These are phyloP conservation scores for Cheilosia variabilis DNA, from an alignment of 2,888 invertebrate genomes.

Conservation along the genomic window DNA sequence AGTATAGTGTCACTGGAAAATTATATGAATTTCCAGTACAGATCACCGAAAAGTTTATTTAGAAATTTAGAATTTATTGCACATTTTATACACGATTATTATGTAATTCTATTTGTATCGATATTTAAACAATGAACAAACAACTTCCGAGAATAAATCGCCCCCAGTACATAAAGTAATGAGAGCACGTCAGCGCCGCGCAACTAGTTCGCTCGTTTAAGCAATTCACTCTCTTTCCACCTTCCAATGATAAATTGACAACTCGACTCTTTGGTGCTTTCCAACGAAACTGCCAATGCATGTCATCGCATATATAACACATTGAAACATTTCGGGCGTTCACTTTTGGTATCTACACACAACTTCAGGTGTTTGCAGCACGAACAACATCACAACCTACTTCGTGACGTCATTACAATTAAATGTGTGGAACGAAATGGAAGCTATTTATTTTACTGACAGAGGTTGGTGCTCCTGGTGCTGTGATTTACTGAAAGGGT, in stretches of 20 bases:
- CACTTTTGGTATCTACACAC: conserved; percentile 25
- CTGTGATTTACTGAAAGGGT: conserved; percentile 31
- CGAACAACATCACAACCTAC: conserved; percentile 1
- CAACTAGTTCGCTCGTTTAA: conserved; percentile 30
- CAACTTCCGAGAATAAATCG: conserved; percentile 21
- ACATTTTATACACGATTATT: background rate
- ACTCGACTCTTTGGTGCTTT: conserved; percentile 69
- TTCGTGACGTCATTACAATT: conserved; percentile 27
- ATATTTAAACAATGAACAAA: conserved; percentile 23
- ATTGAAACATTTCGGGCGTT: conserved; percentile 62
- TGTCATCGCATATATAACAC: conserved; percentile 23
- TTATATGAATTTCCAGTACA: conserved; percentile 49
- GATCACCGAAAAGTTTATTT: conserved; percentile 37
- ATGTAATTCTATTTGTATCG: conserved; percentile 46
- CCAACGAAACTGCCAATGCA: conserved; percentile 36
- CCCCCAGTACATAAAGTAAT: conserved; percentile 45
- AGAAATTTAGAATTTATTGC: background rate
- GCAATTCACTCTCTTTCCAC: conserved; percentile 14
- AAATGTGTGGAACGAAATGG: background rate
- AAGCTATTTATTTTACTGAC: conserved; percentile 27
- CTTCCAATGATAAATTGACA: conserved; percentile 68
- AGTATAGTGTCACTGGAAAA: conserved; percentile 65
- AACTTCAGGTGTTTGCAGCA: conserved; percentile 42
- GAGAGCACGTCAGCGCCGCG: conserved; percentile 24
- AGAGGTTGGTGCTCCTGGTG: conserved; percentile 33